Conservation (phyloP, 2,797 vertebrate species). For the Xenentodon cancila region DNA sequence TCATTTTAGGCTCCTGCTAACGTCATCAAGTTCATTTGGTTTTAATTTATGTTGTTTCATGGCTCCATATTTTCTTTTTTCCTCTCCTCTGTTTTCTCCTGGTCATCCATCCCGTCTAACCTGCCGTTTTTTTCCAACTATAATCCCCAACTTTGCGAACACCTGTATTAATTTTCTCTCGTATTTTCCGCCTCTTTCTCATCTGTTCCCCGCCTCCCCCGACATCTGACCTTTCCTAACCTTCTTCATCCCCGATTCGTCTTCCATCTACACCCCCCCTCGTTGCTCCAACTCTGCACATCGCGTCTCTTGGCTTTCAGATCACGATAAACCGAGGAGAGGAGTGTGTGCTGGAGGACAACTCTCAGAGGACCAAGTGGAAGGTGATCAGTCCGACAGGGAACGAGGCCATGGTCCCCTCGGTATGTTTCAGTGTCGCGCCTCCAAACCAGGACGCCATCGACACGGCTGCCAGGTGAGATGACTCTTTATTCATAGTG, state of each 20-base stretch:
- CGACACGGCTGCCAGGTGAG: conserved; percentile 91
- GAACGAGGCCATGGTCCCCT: conserved; percentile 98
- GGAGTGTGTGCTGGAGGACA: conserved; percentile 97
- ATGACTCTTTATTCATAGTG: background rate
- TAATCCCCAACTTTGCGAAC: background rate
- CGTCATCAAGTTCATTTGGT: conserved; percentile 49
- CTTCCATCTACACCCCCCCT: conserved; percentile 2
- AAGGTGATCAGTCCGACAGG: conserved; percentile 98
- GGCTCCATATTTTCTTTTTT: conserved; percentile 41
- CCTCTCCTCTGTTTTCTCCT: background rate
- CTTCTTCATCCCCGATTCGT: conserved; percentile 1
- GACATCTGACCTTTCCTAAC: conserved; percentile 12
- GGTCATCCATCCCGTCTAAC: background rate
- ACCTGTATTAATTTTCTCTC: conserved; percentile 2
- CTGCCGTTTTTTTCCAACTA: background rate
- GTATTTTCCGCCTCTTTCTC: conserved; percentile 8
- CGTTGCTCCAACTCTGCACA: background rate
- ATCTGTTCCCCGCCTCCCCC: background rate
- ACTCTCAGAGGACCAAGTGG: conserved; percentile 97
- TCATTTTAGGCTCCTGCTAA: conserved; percentile 58
- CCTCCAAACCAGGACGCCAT: conserved; percentile 94
- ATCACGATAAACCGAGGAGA: conserved; percentile 95
- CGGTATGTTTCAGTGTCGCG: conserved; percentile 94
- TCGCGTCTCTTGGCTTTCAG: conserved; percentile 68
- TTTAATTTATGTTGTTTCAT: conserved; percentile 55